phyloP scores from a whole-genome alignment of 1,140 invertebrate species.

The Diorhabda carinulata region DNA sequence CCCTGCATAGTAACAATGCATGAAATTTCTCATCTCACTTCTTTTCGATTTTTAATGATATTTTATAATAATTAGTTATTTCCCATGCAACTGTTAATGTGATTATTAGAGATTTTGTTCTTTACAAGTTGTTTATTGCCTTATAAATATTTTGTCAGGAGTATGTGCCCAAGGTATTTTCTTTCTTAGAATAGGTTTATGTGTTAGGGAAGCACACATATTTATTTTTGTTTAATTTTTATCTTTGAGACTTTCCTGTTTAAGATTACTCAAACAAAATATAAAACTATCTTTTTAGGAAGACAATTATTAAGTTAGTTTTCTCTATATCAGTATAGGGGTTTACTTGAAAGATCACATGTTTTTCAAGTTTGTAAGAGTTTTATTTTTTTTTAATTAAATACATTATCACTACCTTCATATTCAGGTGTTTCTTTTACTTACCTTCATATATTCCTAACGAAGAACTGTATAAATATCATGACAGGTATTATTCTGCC shows the following conservation, averaged over 20 bases:
- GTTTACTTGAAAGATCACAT: not conserved
- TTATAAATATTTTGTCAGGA: no score
- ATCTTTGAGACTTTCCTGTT: no score
- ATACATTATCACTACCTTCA: not conserved
- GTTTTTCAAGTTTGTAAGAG: not conserved
- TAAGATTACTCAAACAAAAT: no score
- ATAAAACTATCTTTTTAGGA: not conserved
- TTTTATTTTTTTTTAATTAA: slow-evolving; percentile 1
- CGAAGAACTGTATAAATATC: slow-evolving; percentile 23
- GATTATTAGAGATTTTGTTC: no score
- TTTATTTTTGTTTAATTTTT: no score
- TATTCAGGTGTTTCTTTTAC: not conserved
- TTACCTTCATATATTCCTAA: slow-evolving; percentile 19
- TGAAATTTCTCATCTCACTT: not conserved
- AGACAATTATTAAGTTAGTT: not conserved
- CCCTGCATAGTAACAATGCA: not conserved
- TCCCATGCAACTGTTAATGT: not conserved
- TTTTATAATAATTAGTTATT: not conserved
- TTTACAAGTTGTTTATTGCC: no score
- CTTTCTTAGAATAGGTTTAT: no score
- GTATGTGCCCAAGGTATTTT: no score
- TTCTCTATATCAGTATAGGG: not conserved
- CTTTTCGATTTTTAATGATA: not conserved
- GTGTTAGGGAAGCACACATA: no score
- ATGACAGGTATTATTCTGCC: slow-evolving; percentile 26